These are phyloP conservation scores for Adelphocoris suturalis DNA, from an alignment of 2,888 invertebrate species.

Conservation along the genomic window DNA sequence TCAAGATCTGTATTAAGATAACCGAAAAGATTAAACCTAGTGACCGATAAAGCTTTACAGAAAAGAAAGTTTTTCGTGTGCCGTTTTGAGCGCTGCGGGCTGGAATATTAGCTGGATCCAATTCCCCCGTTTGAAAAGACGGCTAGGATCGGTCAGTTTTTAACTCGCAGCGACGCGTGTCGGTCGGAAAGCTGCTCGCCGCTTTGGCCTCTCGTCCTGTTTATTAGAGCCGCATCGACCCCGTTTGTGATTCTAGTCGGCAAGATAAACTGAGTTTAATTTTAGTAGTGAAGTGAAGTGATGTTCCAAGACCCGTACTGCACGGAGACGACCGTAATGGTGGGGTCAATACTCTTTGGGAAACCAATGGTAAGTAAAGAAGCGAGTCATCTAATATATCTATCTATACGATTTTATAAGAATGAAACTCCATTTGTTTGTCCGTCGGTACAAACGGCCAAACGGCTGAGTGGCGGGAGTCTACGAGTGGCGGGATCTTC, in stretches of 20 bases:
- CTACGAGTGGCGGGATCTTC: too few species aligned
- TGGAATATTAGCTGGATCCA: background rate
- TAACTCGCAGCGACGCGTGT: background rate
- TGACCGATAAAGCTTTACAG: background rate
- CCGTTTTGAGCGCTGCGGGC: background rate
- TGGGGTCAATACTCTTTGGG: slow-evolving; percentile 54
- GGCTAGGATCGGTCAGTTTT: background rate
- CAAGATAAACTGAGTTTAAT: background rate
- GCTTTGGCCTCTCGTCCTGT: background rate
- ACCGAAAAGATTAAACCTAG: background rate
- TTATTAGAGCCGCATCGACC: background rate
- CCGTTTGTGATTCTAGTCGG: background rate
- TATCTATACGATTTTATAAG: too few species aligned
- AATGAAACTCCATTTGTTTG: too few species aligned
- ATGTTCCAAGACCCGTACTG: slow-evolving; percentile 58
- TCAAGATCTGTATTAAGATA: background rate
- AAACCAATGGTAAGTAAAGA: slow-evolving; percentile 42
- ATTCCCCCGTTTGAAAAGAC: background rate
- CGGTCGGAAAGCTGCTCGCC: background rate
- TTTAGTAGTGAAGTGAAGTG: slow-evolving; percentile 13
- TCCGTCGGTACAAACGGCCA: too few species aligned
- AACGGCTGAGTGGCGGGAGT: too few species aligned
- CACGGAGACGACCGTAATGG: background rate
- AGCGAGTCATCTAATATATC: background rate
- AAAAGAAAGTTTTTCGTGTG: slow-evolving; percentile 9